Percentiles rank a stretch among this genome's conserved stretches.
phyloP scores from a whole-genome alignment of 1,140 invertebrate genomes.

The Drosophila trapezifrons region DNA sequence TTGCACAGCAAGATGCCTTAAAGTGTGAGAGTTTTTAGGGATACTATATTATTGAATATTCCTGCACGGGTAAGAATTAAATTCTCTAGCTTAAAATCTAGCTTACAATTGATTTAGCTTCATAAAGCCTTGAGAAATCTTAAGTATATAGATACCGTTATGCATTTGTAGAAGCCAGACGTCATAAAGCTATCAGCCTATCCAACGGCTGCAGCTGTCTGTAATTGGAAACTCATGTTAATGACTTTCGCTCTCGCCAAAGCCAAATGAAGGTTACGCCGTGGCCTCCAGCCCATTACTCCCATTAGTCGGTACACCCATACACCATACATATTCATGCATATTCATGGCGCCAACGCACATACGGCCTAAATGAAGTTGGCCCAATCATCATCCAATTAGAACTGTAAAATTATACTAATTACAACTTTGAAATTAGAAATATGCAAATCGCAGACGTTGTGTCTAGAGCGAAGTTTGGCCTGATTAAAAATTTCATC shows the following conservation, averaged over 20 bases:
- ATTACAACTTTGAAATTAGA: constrained; percentile 83
- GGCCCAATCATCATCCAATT: constrained; percentile 80
- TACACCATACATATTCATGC: constrained; percentile 44
- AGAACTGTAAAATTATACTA: constrained; percentile 82
- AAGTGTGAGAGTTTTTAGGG: neutral
- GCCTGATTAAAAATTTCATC: constrained; percentile 71
- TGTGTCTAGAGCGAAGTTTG: constrained; percentile 58
- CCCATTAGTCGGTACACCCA: neutral
- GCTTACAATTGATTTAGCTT: too few species aligned
- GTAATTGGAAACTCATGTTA: constrained; percentile 65
- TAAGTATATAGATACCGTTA: neutral
- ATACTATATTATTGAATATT: too few species aligned
- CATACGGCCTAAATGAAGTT: constrained; percentile 69
- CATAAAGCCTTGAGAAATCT: neutral
- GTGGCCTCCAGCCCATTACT: constrained; percentile 29
- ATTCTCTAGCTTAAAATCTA: too few species aligned
- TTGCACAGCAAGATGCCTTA: neutral
- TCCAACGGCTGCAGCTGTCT: constrained; percentile 27
- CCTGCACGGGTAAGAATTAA: too few species aligned
- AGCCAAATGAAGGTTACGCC: constrained; percentile 64
- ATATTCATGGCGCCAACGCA: constrained; percentile 56
- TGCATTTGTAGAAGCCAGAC: neutral
- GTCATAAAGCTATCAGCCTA: neutral
- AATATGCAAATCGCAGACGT: constrained; percentile 70
- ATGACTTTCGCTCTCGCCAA: constrained; percentile 65